Evolutionary conservation across 2,888 invertebrate genomes (phyloP).

Genomic region (Stenchaetothrips biformis): DNA sequence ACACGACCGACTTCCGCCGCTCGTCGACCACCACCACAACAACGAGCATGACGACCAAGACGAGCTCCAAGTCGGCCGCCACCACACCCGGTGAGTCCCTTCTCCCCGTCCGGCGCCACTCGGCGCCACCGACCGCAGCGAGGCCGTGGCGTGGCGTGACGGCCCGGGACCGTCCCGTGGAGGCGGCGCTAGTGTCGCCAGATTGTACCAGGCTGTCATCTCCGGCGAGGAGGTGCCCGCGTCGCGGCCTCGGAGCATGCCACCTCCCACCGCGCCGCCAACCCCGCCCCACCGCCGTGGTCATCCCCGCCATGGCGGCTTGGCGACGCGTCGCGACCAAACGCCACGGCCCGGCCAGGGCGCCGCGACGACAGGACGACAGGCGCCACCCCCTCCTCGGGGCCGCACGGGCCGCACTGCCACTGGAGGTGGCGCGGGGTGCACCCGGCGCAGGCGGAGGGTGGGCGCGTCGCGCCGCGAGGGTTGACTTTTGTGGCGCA

Average conservation of each 20-base stretch:
- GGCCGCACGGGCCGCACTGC: neutral
- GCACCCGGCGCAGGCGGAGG: neutral
- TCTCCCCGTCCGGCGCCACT: neutral
- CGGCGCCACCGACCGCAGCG: neutral
- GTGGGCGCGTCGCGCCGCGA: neutral
- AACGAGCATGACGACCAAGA: neutral
- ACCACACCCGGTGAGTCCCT: neutral
- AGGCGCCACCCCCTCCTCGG: neutral
- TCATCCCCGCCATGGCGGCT: too few relatives aligned
- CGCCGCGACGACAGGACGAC: too few relatives aligned
- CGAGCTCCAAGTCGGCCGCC: neutral
- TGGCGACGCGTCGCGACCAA: too few relatives aligned
- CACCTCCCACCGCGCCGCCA: neutral
- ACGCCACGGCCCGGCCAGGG: too few relatives aligned
- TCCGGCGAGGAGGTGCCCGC: neutral
- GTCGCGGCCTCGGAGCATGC: neutral
- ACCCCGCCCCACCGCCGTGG: neutral
- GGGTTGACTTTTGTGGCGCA: neutral
- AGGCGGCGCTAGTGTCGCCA: conserved; percentile 17
- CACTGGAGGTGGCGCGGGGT: neutral
- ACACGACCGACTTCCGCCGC: neutral
- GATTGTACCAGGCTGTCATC: conserved; percentile 7
- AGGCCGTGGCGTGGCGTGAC: neutral
- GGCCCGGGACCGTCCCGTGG: neutral
- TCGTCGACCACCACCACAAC: neutral